These are phyloP conservation scores for Eptatretus burgeri DNA, from an alignment of 2,113 vertebrate genomes.

Conservation along the genomic window DNA sequence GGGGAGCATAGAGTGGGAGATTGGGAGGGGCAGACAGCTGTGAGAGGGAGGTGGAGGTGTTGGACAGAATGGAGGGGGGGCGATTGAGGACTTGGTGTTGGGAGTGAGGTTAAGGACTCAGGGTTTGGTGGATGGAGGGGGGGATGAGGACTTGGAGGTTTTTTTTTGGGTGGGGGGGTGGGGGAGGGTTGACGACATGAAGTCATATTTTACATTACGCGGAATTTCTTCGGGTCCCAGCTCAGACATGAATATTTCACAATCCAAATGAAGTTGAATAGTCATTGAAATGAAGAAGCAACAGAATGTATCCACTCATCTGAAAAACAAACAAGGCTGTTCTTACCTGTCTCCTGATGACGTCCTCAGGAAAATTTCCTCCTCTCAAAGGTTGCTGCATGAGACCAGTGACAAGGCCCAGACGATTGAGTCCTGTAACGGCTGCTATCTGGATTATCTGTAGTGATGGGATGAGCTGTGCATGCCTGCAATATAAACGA, in stretches of 20 bases:
- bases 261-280: neutral
- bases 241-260: neutral
- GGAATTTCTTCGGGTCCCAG: neutral
- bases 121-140: too few relatives aligned
- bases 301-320: neutral
- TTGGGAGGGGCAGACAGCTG: neutral
- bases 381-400: conserved; percentile 19
- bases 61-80: too few relatives aligned
- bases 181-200: neutral
- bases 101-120: too few relatives aligned
- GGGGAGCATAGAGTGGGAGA: neutral
- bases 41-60: too few relatives aligned
- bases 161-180: neutral
- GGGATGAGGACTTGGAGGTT: neutral
- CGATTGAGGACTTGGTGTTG: too few relatives aligned
- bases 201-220: neutral
- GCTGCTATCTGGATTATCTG: conserved; percentile 28
- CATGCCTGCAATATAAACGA: conserved; percentile 16
- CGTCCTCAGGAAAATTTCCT: conserved; percentile 18
- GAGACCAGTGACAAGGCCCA: conserved; percentile 26
- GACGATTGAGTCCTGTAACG: conserved; percentile 24
- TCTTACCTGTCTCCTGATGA: conserved; percentile 26
- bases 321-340: neutral
- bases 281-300: neutral
- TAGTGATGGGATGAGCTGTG: conserved; percentile 21